These are phyloP conservation scores for Imbricaverruca yamaguchii DNA, from an alignment of 2,888 invertebrate species.

Conservation along the genomic window DNA sequence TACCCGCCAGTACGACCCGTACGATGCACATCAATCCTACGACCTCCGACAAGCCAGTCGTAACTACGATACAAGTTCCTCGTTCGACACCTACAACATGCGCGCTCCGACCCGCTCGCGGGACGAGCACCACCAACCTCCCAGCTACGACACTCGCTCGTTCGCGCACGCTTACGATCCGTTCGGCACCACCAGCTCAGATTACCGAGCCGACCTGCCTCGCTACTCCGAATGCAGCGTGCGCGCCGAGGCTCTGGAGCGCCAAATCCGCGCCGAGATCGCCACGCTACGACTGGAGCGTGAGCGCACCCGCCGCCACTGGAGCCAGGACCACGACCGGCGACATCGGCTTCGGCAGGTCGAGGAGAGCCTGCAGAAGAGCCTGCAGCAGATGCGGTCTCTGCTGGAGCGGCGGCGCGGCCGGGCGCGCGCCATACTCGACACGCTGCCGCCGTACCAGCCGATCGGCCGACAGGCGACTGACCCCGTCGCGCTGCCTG, in stretches of 20 bases:
- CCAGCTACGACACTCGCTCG: background rate
- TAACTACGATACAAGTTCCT: background rate
- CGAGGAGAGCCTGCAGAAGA: constrained; percentile 1
- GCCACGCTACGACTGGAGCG: background rate
- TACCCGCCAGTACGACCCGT: background rate
- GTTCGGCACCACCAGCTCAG: no score
- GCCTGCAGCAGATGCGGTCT: background rate
- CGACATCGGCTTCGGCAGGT: background rate
- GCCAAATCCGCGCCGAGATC: background rate
- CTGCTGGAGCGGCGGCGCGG: constrained; percentile 2
- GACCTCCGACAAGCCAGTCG: background rate
- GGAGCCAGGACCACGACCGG: background rate
- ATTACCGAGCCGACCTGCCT: no score
- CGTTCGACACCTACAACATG: background rate
- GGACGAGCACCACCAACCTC: background rate
- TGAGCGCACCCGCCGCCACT: background rate
- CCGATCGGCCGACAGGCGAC: background rate
- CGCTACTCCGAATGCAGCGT: background rate
- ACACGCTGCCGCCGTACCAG: constrained; percentile 3
- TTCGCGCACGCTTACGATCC: background rate
- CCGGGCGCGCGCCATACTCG: background rate
- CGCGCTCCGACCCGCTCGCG: background rate
- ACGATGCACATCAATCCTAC: no score
- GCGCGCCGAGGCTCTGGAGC: background rate
- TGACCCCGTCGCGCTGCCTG: background rate